Evolutionary conservation across 2,113 vertebrate genomes (phyloP), one percentile per base, ranked within the genome.

Genomic region (Phasianus colchicus): DNA sequence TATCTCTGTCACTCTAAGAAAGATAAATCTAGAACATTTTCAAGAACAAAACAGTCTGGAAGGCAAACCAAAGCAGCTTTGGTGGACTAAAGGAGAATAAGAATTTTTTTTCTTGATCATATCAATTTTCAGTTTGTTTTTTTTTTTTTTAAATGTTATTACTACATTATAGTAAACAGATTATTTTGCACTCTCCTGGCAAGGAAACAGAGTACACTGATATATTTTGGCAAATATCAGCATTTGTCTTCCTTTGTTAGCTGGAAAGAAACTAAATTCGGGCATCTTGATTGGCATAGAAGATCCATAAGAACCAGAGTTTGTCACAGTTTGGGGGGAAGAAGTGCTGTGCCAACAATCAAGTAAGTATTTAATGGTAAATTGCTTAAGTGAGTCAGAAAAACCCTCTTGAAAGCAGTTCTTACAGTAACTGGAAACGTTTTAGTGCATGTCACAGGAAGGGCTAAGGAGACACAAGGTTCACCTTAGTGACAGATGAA

Each of bases 191-290:
- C 13, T 83, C 36, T 84, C 9, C 52, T 92, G 54, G 66, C 63
- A 84, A 30, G 15, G 43, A 55, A 80, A 86, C 20, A 89, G 73
- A 90, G 38, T 48, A 88, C 73, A 54, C 2, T 65, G 58, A 92
- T 93, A 48, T 52, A 70, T 85, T 94, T 78, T 92, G 93, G 95
- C 95, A 93, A 13, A 77, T 73, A 86, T 58, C 89, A 94, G 84
- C 84, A 95, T 94, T 96, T 76, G 78, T 82, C 80, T 72, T 93
- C 57, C 57, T 90, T 84, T 83, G 78, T 69, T 70, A 93, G 78
- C 58, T 83, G 63, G 22, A 74, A 92, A 90, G 71, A 91, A 94
- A 70, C 64, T 80, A 79, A 88, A 82, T 72, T 92, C 67, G 32
- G 69, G 81, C 83, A 93, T 87, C 63, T 91, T 89, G 72, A 93